A percentile compares a stretch with the other conserved stretches of the same genome.
These are phyloP conservation scores for Dolichomitus sp. DNA, from an alignment of 2,888 invertebrate genomes.

Conservation along the genomic window DNA sequence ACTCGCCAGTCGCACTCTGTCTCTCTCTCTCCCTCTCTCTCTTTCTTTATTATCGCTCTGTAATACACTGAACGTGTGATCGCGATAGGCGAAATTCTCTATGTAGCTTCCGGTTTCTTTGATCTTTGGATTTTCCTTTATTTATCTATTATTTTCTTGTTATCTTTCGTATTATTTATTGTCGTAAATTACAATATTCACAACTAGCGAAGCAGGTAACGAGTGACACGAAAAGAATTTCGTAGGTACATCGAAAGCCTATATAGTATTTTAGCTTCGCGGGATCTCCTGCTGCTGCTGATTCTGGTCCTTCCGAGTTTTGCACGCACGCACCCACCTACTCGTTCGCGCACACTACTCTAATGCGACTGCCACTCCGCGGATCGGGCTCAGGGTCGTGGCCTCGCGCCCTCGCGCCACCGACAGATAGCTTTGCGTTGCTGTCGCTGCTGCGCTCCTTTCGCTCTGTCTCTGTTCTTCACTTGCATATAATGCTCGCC, in stretches of 20 bases:
- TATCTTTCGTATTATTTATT: background rate
- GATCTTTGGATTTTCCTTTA: background rate
- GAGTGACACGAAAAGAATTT: background rate
- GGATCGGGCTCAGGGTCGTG: constrained; percentile 69
- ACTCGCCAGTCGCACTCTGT: background rate
- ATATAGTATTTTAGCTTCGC: background rate
- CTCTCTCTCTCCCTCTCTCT: background rate
- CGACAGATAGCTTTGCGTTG: constrained; percentile 38
- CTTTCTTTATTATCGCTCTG: background rate
- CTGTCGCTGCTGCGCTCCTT: constrained; percentile 24
- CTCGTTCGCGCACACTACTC: constrained; percentile 59
- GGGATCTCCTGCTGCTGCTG: constrained; percentile 1
- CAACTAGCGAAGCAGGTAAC: background rate
- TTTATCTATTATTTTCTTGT: background rate
- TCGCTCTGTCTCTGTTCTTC: background rate
- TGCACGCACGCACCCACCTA: constrained; percentile 51
- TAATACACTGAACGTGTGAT: background rate
- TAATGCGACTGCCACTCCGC: constrained; percentile 44
- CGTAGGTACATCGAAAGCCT: constrained; percentile 18
- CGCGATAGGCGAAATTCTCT: background rate
- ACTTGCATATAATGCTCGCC: background rate
- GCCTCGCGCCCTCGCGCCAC: constrained; percentile 68
- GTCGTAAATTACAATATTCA: background rate
- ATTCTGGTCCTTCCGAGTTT: constrained; percentile 33
- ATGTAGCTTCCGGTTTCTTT: background rate